Evolutionary conservation across 2,797 vertebrate genomes (phyloP).

Genomic region (Muscicapa comitata): DNA sequence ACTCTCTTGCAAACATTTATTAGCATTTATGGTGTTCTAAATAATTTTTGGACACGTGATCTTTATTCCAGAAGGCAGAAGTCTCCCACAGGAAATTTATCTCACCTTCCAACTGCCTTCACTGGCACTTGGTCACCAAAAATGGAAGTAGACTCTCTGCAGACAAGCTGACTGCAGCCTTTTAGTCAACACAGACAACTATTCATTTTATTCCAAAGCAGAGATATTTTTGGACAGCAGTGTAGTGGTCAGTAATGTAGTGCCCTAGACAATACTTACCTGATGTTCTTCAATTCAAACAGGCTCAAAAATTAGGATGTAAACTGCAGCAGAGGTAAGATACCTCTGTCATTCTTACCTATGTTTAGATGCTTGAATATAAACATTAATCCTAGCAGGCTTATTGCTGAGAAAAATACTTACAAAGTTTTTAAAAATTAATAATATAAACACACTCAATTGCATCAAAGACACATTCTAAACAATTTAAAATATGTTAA

Average conservation of each 20-base stretch:
- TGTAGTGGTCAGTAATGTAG: neutral
- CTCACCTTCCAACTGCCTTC: neutral
- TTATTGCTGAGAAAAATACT: neutral
- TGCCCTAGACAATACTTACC: neutral
- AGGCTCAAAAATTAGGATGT: neutral
- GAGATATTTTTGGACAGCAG: neutral
- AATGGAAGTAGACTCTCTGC: neutral
- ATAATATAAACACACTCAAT: neutral
- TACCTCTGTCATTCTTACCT: neutral
- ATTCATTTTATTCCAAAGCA: neutral
- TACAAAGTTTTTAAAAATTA: neutral
- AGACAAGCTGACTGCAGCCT: neutral
- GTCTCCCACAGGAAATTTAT: neutral
- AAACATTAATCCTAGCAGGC: neutral
- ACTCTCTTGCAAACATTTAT: neutral
- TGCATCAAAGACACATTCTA: neutral
- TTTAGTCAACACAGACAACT: neutral
- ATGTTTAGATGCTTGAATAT: neutral
- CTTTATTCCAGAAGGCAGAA: neutral
- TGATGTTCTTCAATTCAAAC: neutral
- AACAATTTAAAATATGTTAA: neutral
- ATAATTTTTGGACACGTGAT: rapidly evolving
- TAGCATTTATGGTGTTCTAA: neutral
- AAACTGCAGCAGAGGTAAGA: neutral
- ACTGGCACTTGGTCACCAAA: neutral